phyloP scores from a whole-genome alignment of 2,888 invertebrate species.

The Synergus laeviventris region DNA sequence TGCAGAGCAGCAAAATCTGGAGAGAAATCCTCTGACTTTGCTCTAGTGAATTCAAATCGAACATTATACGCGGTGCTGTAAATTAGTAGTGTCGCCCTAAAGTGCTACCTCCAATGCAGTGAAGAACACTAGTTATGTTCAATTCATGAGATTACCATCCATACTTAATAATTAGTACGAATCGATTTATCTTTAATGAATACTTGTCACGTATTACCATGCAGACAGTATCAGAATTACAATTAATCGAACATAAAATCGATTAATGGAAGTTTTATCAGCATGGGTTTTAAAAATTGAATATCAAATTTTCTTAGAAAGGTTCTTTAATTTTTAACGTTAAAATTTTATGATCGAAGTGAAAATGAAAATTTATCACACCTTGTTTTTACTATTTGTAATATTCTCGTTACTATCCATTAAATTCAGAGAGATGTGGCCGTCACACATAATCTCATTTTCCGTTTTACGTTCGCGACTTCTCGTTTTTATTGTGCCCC shows the following conservation, averaged over 20 bases:
- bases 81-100: slow-evolving; percentile 2
- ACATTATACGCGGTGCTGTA: slow-evolving; percentile 13
- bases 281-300: neutral
- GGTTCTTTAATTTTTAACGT: too few species aligned
- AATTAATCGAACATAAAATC: neutral
- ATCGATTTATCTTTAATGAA: neutral
- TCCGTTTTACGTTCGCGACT: neutral
- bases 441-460: slow-evolving; percentile 1
- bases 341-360: neutral
- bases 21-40: neutral
- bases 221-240: neutral
- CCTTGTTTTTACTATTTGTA: neutral
- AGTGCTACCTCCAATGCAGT: slow-evolving; percentile 2
- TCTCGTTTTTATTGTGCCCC: neutral
- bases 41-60: slow-evolving; percentile 15
- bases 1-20: slow-evolving; percentile 5
- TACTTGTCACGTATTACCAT: neutral
- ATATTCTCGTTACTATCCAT: neutral
- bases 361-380: neutral
- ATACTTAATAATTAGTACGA: neutral
- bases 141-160: neutral
- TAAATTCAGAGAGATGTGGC: neutral
- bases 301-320: too few species aligned
- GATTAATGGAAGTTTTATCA: neutral
- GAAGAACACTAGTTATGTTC: slow-evolving; percentile 14